A percentile compares a stretch with the other conserved stretches of the same genome.
Evolutionary conservation across 1,140 invertebrate species (phyloP).

Genomic region (fruit fly (Drosophila melanogaster)): DNA sequence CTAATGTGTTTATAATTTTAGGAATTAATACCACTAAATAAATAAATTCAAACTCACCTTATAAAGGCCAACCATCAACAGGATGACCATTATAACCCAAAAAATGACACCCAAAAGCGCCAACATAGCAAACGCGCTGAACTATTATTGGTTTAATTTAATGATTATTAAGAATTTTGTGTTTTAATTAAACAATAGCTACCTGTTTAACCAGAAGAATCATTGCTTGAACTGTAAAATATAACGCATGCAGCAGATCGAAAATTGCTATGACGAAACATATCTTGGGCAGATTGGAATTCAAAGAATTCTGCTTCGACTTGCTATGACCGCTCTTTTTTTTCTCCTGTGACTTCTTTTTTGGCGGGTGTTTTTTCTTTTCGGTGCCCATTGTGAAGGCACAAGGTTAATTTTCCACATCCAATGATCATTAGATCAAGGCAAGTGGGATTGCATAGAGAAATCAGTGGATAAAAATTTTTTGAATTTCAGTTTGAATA

Average conservation of each 20-base stretch:
- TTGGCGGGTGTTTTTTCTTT: constrained; percentile 35
- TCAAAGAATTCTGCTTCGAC: not conserved
- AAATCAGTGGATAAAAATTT: not conserved
- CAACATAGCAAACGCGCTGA: constrained; percentile 34
- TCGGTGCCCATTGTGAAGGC: constrained; percentile 38
- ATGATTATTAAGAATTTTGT: not conserved
- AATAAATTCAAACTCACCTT: constrained; percentile 44
- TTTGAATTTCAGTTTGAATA: constrained; percentile 3
- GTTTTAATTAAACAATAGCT: constrained; percentile 9
- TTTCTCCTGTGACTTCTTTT: not conserved
- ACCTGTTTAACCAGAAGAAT: constrained; percentile 37
- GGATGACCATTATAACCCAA: constrained; percentile 53
- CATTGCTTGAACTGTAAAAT: constrained; percentile 51
- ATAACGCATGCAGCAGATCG: constrained; percentile 59
- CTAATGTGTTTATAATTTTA: constrained; percentile 6
- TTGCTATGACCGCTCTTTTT: not conserved
- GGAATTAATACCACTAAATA: not conserved
- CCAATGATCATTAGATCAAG: constrained; percentile 38
- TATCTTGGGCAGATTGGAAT: constrained; percentile 35
- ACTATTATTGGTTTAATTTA: constrained; percentile 29
- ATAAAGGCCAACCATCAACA: constrained; percentile 56
- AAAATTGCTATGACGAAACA: constrained; percentile 45
- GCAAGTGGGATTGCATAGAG: constrained; percentile 18
- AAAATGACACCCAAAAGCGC: constrained; percentile 63
- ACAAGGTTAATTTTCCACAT: not conserved